Evolutionary conservation across 2,797 vertebrate species (phyloP), one percentile per base, ranked within the genome.

Genomic region (Danio albolineatus): DNA sequence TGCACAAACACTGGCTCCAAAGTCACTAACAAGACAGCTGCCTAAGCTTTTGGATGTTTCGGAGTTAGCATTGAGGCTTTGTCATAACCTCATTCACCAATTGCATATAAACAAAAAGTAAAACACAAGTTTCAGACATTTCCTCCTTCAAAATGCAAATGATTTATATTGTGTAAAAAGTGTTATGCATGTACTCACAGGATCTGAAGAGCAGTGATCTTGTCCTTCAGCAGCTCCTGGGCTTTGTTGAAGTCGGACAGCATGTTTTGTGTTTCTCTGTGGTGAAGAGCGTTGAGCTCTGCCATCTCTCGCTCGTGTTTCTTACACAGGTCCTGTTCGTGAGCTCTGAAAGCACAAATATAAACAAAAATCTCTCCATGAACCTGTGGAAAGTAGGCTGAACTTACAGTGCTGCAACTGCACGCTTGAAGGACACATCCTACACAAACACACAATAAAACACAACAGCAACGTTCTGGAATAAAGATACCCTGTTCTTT

Each of bases 171-270:
- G 1, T 5, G 65, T 10, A 16, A 0, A 14, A 21, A 49, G 5
- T 61, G 4, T 9, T 60, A 39, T 7, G 83, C 75, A 85, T 57
- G 71, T 81, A 97, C 97, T 91, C 96, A 99, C 97, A 96, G 96
- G 90, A 97, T 94, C 93, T 99, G 96, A 70, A 99, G 96, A 85
- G 97, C 96, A 44, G 97, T 96, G 94, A 98, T 98, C 94, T 99
- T 98, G 95, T 98, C 97, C 92, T 97, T 97, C 85, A 99, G 96
- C 78, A 99, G 94, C 87, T 99, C 97, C 93, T 98, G 97, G 86
- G 96, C 97, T 90, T 98, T 98, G 96, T 98, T 97, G 95, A 98
- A 98, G 95, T 99, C 97, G 60, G 95, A 94, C 91, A 97, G 93
- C 96, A 99, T 96, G 93, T 95, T 95, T 94, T 98, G 96, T 82